phyloP scores from a whole-genome alignment of 2,113 vertebrate species.

The Illadopsis cleaveri region DNA sequence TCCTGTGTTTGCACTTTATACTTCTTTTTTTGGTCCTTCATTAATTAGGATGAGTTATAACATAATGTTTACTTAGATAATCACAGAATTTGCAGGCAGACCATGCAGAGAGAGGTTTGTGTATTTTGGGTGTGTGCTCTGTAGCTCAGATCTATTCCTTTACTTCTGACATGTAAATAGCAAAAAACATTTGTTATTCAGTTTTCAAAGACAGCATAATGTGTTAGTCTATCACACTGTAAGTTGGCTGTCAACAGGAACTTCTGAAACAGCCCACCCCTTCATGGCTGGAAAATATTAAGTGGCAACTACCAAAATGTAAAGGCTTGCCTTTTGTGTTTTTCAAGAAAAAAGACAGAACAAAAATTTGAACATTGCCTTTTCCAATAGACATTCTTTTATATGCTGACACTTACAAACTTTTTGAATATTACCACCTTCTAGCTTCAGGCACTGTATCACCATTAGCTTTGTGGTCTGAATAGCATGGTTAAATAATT shows the following conservation, averaged over 20 bases:
- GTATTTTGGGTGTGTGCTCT: neutral
- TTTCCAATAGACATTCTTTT: neutral
- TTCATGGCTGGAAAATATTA: neutral
- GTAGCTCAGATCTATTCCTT: neutral
- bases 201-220: conserved; percentile 44
- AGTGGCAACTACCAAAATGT: neutral
- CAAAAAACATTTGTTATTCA: conserved; percentile 23
- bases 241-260: neutral
- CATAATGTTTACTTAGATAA: neutral
- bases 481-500: conserved; percentile 13
- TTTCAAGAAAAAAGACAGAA: neutral
- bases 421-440: neutral
- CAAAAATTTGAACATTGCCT: neutral
- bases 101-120: neutral
- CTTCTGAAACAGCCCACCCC: neutral
- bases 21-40: neutral
- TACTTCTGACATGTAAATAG: neutral
- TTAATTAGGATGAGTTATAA: neutral
- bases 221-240: neutral
- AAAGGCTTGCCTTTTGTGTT: neutral
- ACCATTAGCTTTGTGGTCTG: conserved; percentile 21
- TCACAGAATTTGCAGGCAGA: neutral
- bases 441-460: neutral
- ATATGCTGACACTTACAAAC: neutral
- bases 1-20: neutral